These are phyloP conservation scores for Pseudococcus longispinus DNA, from an alignment of 2,888 invertebrate species.

Conservation along the genomic window DNA sequence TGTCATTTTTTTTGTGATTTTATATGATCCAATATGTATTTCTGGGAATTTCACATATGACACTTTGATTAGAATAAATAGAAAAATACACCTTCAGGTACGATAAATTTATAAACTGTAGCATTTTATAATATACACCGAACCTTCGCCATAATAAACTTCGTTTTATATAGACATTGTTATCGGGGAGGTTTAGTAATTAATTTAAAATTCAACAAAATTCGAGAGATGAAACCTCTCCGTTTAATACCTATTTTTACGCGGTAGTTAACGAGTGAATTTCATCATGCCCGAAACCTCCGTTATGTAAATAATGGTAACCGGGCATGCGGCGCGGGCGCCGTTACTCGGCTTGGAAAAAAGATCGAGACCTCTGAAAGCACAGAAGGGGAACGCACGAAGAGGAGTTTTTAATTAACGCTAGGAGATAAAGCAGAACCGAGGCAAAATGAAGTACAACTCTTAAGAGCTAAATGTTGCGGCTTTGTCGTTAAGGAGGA, in stretches of 20 bases:
- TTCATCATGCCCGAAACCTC: slow-evolving; percentile 15
- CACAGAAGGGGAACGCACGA: neutral
- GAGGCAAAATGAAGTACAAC: slow-evolving; percentile 43
- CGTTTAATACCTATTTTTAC: slow-evolving; percentile 31
- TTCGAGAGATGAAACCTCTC: slow-evolving; percentile 23
- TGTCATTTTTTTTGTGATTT: too few relatives aligned
- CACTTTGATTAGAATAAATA: too few relatives aligned
- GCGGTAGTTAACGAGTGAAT: slow-evolving; percentile 28
- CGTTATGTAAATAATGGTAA: slow-evolving; percentile 28
- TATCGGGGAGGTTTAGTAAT: neutral
- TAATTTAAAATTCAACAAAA: slow-evolving; percentile 31
- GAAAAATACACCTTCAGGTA: neutral
- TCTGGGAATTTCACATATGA: too few relatives aligned
- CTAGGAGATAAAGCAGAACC: slow-evolving; percentile 27
- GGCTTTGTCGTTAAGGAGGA: slow-evolving; percentile 42
- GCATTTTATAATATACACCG: neutral
- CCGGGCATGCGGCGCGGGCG: neutral
- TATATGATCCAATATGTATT: too few relatives aligned
- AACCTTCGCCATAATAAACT: neutral
- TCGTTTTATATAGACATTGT: slow-evolving; percentile 16
- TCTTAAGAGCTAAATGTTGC: slow-evolving; percentile 42
- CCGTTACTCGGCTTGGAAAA: neutral
- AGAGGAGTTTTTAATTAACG: slow-evolving; percentile 41
- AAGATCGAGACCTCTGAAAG: neutral
- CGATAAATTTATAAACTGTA: neutral